Evolutionary conservation across 35 echinoderm and acorn worm species (phyloP), one percentile per base, ranked within the genome.

Genomic region (Lytechinus pictus): DNA sequence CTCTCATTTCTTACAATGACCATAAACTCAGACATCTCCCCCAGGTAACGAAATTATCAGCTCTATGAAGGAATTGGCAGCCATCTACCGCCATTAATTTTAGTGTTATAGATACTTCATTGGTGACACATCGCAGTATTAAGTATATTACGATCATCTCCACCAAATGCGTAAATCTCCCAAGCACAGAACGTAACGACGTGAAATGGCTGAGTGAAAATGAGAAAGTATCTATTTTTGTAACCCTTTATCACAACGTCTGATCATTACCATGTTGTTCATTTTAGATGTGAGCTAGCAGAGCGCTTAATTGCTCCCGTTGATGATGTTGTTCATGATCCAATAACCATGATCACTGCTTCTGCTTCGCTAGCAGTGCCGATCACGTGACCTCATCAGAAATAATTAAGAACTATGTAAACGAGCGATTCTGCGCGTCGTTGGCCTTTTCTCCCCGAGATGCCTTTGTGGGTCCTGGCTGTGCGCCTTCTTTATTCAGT

Each of bases 341-440:
- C 13, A 29, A 51, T 21, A 90, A 54, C 28, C 33, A 2, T 44
- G 33, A 44, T 44, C 1, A 44, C 2, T 28, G 10, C 28, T 10
- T 27, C 88, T 12, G 88, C 52, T 52, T 3, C 88, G 88, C 52
- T 3, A 28, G 88, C 52, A 19, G 4, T 52, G 29, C 28, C 4
- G 29, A 90, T 90, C 88, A 90, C 88, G 88, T 90, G 88, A 54
- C 27, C 88, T 54, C 28, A 90, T 90, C 88, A 90, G 88, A 90
- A 90, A 90, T 54, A 90, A 90, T 90, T 90, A 90, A 90, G 88
- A 90, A 44, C 88, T 52, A 13, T 54, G 88, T 21, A 90, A 90
- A 90, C 28, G 28, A 54, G 52, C 88, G 10, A 90, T 90, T 90
- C 28, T 44, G 88, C 28, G 88, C 88, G 88, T 54, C 52, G 88